Conservation (phyloP, 2,113 vertebrate genomes). For the Pteronura brasiliensis region DNA sequence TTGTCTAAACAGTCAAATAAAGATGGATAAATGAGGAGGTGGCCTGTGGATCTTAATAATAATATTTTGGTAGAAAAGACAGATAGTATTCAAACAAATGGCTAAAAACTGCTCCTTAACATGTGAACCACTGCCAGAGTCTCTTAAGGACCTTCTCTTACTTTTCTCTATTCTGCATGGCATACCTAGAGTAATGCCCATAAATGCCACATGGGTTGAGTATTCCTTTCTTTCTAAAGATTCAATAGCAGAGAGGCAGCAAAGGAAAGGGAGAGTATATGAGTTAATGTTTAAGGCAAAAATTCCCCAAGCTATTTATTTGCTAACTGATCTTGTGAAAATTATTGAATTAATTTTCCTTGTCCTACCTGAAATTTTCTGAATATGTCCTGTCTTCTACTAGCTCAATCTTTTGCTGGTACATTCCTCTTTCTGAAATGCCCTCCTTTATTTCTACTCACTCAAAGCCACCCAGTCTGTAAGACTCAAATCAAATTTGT, state of each 20-base stretch:
- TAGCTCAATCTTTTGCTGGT: neutral
- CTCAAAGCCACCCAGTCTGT: neutral
- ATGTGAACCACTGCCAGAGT: neutral
- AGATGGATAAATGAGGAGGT: neutral
- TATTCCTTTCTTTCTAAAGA: neutral
- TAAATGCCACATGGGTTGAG: neutral
- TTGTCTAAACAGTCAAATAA: slow-evolving; percentile 19
- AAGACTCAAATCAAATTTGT: neutral
- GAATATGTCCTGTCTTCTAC: neutral
- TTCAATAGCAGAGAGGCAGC: neutral
- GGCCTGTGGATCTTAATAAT: neutral
- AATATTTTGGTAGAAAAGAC: neutral
- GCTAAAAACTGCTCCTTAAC: neutral
- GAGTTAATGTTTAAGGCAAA: neutral
- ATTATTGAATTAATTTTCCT: neutral
- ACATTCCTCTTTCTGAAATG: neutral
- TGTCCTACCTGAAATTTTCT: neutral
- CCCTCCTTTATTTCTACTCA: neutral
- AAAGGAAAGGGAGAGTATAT: neutral
- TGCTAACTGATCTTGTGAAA: neutral
- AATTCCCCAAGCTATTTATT: neutral
- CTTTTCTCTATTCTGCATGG: neutral
- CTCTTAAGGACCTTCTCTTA: neutral
- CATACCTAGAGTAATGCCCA: neutral
- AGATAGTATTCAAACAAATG: neutral